Evolutionary conservation across 1,140 invertebrate species (phyloP).

Genomic region (Neocloeon triangulifer): DNA sequence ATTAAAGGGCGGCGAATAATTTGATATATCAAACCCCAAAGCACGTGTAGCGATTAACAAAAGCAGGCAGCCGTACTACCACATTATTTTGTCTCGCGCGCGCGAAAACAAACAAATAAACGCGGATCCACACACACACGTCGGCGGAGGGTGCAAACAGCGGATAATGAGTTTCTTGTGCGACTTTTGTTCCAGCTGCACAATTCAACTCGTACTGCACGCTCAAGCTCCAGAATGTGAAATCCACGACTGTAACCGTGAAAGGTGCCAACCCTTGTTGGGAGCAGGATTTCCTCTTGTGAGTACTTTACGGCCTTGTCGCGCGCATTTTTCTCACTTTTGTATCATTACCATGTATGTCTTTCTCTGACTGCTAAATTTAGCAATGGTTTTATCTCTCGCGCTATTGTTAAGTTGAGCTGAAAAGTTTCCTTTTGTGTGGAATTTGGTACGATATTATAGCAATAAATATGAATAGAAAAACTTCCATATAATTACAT

Average conservation of each 20-base stretch:
- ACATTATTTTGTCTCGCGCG: no score
- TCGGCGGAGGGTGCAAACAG: neutral
- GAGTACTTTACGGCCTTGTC: conserved; percentile 27
- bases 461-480: no score
- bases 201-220: conserved; percentile 85
- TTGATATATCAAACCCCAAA: no score
- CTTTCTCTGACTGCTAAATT: neutral
- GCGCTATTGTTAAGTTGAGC: no score
- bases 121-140: neutral
- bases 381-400: conserved; percentile 1
- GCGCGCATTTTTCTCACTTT: neutral
- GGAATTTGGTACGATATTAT: no score
- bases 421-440: no score
- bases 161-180: neutral
- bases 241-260: conserved; percentile 89
- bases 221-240: conserved; percentile 91
- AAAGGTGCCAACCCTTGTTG: conserved; percentile 87
- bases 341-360: conserved; percentile 1
- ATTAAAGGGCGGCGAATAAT: no score
- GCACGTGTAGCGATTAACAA: no score
- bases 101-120: neutral
- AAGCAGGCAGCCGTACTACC: neutral
- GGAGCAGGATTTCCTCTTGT: conserved; percentile 99
- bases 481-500: no score
- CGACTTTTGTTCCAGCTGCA: conserved; percentile 27